phyloP scores from a whole-genome alignment of 1,140 invertebrate species.

The Pseudomyrmex concolor region DNA sequence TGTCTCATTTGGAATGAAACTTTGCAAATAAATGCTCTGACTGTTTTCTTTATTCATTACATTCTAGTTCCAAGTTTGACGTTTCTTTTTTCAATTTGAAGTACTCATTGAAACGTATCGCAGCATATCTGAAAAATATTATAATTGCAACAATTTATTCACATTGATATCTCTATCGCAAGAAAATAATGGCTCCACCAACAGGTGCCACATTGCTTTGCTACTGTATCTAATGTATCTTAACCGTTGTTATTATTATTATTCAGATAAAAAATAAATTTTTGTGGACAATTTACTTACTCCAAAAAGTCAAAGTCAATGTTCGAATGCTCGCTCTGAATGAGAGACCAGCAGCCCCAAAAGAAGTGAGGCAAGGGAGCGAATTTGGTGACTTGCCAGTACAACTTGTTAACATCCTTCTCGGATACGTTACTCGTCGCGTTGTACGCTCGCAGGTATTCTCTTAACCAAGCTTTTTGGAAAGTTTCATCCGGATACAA shows the following conservation, averaged over 20 bases:
- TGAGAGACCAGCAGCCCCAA: slow-evolving; percentile 97
- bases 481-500: slow-evolving; percentile 93
- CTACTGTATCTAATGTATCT: neutral
- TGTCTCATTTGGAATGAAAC: neutral
- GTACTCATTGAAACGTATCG: slow-evolving; percentile 88
- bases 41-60: slow-evolving; percentile 7
- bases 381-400: slow-evolving; percentile 92
- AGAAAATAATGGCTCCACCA: neutral
- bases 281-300: slow-evolving; percentile 86
- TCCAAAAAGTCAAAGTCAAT: slow-evolving; percentile 97
- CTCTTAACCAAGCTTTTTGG: slow-evolving; percentile 92
- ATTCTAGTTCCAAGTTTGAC: slow-evolving; percentile 4
- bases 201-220: neutral
- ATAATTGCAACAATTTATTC: slow-evolving; percentile 8
- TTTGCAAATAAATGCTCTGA: slow-evolving; percentile 3
- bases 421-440: slow-evolving; percentile 84
- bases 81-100: slow-evolving; percentile 80
- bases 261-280: neutral
- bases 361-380: slow-evolving; percentile 93
- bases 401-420: slow-evolving; percentile 89
- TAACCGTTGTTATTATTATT: neutral
- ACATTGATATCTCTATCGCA: neutral
- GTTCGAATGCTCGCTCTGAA: slow-evolving; percentile 95
- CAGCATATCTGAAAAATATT: slow-evolving; percentile 87
- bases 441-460: slow-evolving; percentile 90